phyloP scores from a whole-genome alignment of 1,140 invertebrate genomes.

The Bombus polaris region DNA sequence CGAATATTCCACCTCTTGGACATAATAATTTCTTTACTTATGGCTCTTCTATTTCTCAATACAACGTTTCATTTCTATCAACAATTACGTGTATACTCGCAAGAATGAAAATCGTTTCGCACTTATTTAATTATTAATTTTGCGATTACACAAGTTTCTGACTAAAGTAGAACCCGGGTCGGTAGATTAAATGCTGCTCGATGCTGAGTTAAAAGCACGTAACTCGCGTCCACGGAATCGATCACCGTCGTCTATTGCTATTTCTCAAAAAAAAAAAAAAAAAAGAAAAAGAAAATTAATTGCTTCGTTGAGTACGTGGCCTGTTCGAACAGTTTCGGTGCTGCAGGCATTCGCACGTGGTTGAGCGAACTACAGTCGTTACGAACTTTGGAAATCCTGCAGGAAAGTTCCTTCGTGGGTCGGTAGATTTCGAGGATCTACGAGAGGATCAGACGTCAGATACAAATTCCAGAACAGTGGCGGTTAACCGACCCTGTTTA shows the following conservation, averaged over 20 bases:
- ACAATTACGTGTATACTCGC: too few relatives aligned
- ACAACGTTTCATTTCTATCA: too few relatives aligned
- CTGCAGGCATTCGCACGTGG: conserved; percentile 23
- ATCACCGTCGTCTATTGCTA: neutral
- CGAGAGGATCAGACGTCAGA: conserved; percentile 36
- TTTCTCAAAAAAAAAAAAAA: neutral
- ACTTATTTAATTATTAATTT: neutral
- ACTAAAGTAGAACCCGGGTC: too few relatives aligned
- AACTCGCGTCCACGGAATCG: neutral
- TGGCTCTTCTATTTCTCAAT: too few relatives aligned
- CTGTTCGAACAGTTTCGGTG: neutral
- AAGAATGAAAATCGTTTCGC: neutral
- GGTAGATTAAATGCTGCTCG: neutral
- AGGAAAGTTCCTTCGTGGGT: conserved; percentile 7
- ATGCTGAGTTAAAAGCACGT: neutral
- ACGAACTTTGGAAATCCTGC: conserved; percentile 33
- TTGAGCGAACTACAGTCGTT: conserved; percentile 20
- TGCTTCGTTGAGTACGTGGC: neutral
- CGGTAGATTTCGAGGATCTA: conserved; percentile 30
- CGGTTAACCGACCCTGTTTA: conserved; percentile 41
- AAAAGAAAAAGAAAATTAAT: neutral
- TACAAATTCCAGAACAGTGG: conserved; percentile 28
- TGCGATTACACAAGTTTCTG: neutral
- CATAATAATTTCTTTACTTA: too few relatives aligned
- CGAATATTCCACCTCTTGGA: too few relatives aligned